These are phyloP conservation scores for Plagodis dolabraria DNA, from an alignment of 2,888 invertebrate genomes.

Conservation along the genomic window DNA sequence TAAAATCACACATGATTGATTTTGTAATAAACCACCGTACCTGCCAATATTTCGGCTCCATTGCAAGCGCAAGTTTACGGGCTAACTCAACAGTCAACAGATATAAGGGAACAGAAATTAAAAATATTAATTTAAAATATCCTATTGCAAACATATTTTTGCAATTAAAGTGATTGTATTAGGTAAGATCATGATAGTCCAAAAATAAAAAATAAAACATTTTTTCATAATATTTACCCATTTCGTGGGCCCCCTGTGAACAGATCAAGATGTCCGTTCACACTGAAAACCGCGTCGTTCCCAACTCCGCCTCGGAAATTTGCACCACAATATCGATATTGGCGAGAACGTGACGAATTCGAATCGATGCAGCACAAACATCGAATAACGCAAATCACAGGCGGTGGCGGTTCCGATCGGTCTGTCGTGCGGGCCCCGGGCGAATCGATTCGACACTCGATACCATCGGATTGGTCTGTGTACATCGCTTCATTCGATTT, in stretches of 20 bases:
- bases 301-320: constrained; percentile 66
- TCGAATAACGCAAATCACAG: constrained; percentile 64
- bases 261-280: constrained; percentile 40
- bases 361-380: constrained; percentile 65
- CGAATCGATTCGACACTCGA: constrained; percentile 32
- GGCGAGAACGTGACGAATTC: constrained; percentile 69
- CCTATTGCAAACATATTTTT: no score
- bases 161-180: no score
- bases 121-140: no score
- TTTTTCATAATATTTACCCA: no score
- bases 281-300: constrained; percentile 53
- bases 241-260: constrained; percentile 36
- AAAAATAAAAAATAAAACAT: no score
- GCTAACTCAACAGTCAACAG: no score
- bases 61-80: no score
- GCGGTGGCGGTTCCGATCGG: constrained; percentile 57
- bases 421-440: constrained; percentile 59
- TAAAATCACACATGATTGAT: no score
- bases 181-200: not conserved
- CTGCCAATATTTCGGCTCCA: no score
- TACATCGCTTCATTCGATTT: constrained; percentile 39
- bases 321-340: constrained; percentile 57
- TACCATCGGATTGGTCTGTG: constrained; percentile 30
- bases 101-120: no score
- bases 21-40: no score